Percentiles rank a stretch among this genome's conserved stretches.
phyloP scores from a whole-genome alignment of 2,797 vertebrate genomes.

The Amniataba percoides region DNA sequence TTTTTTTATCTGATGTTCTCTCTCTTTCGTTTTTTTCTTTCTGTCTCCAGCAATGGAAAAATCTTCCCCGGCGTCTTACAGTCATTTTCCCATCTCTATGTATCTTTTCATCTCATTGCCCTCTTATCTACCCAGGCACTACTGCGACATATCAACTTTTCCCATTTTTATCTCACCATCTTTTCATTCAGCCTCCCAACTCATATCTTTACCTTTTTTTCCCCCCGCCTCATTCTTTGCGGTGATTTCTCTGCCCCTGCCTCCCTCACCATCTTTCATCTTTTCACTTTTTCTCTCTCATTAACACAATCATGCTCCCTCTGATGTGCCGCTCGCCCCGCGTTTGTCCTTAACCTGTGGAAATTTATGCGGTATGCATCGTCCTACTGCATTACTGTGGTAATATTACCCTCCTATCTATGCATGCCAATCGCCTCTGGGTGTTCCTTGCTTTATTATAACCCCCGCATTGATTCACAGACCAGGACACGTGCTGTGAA shows the following conservation, averaged over 20 bases:
- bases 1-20: slow-evolving; percentile 46
- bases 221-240: slow-evolving; percentile 6
- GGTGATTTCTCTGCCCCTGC: slow-evolving; percentile 22
- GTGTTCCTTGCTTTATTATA: slow-evolving; percentile 60
- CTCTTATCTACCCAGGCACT: slow-evolving; percentile 48
- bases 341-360: slow-evolving; percentile 56
- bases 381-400: slow-evolving; percentile 39
- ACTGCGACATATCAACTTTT: slow-evolving; percentile 40
- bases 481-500: slow-evolving; percentile 46
- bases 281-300: slow-evolving; percentile 39
- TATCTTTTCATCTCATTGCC: slow-evolving; percentile 59
- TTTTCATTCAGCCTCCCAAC: slow-evolving; percentile 46
- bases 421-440: slow-evolving; percentile 51
- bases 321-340: slow-evolving; percentile 29
- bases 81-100: slow-evolving; percentile 39
- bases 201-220: slow-evolving; percentile 17
- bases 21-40: slow-evolving; percentile 23
- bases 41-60: slow-evolving; percentile 35
- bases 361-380: slow-evolving; percentile 51
- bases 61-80: slow-evolving; percentile 17
- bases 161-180: slow-evolving; percentile 46
- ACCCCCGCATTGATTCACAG: slow-evolving; percentile 52
- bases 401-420: slow-evolving; percentile 56
- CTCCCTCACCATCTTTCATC: slow-evolving; percentile 48
- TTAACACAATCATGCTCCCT: slow-evolving; percentile 41